Evolutionary conservation across 2,113 vertebrate species (phyloP).

Genomic region (Speoplatyrhinus poulsoni): DNA sequence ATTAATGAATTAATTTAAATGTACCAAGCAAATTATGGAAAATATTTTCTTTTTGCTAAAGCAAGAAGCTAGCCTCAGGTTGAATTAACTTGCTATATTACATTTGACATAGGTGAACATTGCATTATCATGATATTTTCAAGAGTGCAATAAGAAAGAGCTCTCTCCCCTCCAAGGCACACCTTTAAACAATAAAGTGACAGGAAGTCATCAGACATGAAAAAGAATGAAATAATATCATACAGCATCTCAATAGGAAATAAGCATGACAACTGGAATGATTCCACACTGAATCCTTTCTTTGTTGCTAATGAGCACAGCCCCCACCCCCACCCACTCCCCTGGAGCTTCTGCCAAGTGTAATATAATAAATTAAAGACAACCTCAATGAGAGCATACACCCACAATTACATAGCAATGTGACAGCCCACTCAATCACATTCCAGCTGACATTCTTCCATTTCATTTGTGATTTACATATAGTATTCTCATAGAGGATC

Average conservation of each 20-base stretch:
- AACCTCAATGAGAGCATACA: neutral
- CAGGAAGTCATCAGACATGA: neutral
- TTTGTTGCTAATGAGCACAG: neutral
- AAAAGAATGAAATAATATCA: neutral
- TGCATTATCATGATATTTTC: neutral
- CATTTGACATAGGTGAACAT: slow-evolving; percentile 10
- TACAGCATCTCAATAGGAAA: neutral
- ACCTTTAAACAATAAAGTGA: neutral
- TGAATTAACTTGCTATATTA: neutral
- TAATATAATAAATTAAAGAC: slow-evolving; percentile 15
- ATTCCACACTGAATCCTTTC: neutral
- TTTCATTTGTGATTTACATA: neutral
- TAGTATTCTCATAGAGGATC: neutral
- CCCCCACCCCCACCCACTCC: neutral
- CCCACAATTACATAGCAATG: slow-evolving; percentile 11
- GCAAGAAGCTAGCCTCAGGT: neutral
- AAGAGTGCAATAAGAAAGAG: neutral
- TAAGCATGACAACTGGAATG: slow-evolving; percentile 1
- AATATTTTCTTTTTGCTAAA: neutral
- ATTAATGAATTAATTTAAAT: too few species aligned
- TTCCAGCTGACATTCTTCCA: neutral
- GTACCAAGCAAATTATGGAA: neutral
- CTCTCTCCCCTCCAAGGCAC: neutral
- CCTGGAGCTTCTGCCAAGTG: neutral
- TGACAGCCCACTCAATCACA: slow-evolving; percentile 9